Percentiles rank a stretch among this genome's conserved stretches.
phyloP scores from a whole-genome alignment of 2,113 vertebrate species.

The Arvicanthis niloticus region DNA sequence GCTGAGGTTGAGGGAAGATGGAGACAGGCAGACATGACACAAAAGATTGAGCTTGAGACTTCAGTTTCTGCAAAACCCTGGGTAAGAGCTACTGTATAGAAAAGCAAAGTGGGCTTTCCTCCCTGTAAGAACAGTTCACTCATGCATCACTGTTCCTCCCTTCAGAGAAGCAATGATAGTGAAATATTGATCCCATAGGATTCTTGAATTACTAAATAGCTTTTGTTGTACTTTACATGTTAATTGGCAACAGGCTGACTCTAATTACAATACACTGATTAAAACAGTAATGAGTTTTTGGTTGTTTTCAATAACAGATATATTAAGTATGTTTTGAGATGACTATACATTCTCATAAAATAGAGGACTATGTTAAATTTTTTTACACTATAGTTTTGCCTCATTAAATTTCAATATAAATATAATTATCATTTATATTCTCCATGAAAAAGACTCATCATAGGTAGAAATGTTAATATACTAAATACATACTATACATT shows the following conservation, averaged over 20 bases:
- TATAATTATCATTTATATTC: not conserved
- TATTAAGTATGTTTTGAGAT: not conserved
- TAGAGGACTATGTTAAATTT: slow-evolving; percentile 43
- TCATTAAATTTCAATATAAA: slow-evolving; percentile 15
- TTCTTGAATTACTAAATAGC: slow-evolving; percentile 41
- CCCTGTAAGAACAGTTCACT: not conserved
- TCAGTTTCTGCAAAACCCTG: not conserved
- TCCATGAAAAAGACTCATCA: not conserved
- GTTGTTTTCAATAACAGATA: not conserved
- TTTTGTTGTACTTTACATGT: slow-evolving; percentile 34
- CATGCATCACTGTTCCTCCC: not conserved
- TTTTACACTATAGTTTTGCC: not conserved
- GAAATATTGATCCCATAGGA: not conserved
- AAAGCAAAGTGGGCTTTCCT: not conserved
- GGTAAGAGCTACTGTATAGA: not conserved
- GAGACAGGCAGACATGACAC: not conserved
- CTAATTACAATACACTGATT: not conserved
- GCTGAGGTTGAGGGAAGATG: too few relatives aligned
- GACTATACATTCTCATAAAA: not conserved
- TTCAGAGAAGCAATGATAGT: not conserved
- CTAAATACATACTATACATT: slow-evolving; percentile 22
- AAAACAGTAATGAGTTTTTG: slow-evolving; percentile 27
- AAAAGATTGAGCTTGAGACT: not conserved
- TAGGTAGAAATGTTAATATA: not conserved
- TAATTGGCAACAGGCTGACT: slow-evolving; percentile 7